Conservation (phyloP, 2,797 vertebrate species). For the Mus minutoides region DNA sequence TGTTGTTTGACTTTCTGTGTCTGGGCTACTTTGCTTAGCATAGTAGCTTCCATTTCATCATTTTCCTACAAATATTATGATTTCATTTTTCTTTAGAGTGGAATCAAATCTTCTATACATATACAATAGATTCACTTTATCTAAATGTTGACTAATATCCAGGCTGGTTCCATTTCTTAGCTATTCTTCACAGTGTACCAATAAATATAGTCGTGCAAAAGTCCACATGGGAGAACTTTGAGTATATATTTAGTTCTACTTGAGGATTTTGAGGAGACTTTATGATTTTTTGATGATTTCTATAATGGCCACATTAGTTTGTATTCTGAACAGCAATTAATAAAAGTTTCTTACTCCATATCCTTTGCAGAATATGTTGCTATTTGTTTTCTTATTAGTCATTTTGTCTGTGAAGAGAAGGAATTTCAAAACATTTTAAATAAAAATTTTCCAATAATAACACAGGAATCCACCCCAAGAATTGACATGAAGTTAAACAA, state of each 20-base stretch:
- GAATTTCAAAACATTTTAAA: neutral
- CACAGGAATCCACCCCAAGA: neutral
- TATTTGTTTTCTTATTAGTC: neutral
- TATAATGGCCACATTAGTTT: neutral
- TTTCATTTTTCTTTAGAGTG: neutral
- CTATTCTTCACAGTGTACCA: neutral
- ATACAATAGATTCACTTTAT: neutral
- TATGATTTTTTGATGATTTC: too few species aligned
- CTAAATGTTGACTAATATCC: neutral
- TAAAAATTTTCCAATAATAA: neutral
- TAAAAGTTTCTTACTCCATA: neutral
- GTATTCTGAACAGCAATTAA: neutral
- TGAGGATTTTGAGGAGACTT: neutral
- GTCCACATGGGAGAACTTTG: neutral
- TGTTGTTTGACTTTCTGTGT: neutral
- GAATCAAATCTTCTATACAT: neutral
- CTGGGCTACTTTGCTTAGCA: neutral
- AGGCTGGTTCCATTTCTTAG: neutral
- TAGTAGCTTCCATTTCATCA: neutral
- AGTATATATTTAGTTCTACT: neutral
- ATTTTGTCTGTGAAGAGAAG: neutral
- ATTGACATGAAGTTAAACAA: neutral
- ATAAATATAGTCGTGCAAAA: neutral
- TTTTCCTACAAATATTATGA: neutral
- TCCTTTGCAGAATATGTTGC: neutral